Conservation (phyloP, 1,140 invertebrate species). For the Harpegnathos saltator region DNA sequence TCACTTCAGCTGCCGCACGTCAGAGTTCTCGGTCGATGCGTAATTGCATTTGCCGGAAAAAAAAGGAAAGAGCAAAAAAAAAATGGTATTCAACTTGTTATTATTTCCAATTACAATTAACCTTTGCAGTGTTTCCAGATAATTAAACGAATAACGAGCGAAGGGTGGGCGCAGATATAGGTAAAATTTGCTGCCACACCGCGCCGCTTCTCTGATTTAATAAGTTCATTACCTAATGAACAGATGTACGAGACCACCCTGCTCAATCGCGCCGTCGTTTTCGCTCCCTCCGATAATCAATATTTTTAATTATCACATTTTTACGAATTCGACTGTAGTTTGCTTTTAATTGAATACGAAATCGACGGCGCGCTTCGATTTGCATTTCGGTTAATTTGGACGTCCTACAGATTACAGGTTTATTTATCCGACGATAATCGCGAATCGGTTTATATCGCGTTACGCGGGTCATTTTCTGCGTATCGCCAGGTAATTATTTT, state of each 20-base stretch:
- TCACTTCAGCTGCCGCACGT: conserved; percentile 15
- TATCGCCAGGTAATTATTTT: not conserved
- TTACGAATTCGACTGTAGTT: conserved; percentile 78
- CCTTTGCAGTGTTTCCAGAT: conserved; percentile 72
- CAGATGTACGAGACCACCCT: conserved; percentile 77
- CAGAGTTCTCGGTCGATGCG: conserved; percentile 27
- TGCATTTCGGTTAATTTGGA: conserved; percentile 53
- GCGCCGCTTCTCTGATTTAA: conserved; percentile 80
- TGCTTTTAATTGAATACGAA: conserved; percentile 78
- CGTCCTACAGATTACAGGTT: conserved; percentile 49
- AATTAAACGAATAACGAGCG: conserved; percentile 75
- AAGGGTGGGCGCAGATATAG: conserved; percentile 61
- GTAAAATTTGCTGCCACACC: conserved; percentile 68
- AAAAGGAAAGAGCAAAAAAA: too few species aligned
- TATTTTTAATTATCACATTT: conserved; percentile 84
- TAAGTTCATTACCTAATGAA: conserved; percentile 85
- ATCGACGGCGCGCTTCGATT: conserved; percentile 49
- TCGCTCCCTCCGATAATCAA: conserved; percentile 80
- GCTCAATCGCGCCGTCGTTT: conserved; percentile 54
- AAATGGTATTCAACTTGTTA: conserved; percentile 71
- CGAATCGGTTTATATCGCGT: conserved; percentile 15
- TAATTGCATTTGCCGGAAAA: conserved; percentile 67
- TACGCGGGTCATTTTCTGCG: not conserved
- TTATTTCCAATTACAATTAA: conserved; percentile 80
- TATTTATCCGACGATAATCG: conserved; percentile 55